phyloP scores from a whole-genome alignment of 1,140 invertebrate species.

The Caenorhabditis tropicalis region DNA sequence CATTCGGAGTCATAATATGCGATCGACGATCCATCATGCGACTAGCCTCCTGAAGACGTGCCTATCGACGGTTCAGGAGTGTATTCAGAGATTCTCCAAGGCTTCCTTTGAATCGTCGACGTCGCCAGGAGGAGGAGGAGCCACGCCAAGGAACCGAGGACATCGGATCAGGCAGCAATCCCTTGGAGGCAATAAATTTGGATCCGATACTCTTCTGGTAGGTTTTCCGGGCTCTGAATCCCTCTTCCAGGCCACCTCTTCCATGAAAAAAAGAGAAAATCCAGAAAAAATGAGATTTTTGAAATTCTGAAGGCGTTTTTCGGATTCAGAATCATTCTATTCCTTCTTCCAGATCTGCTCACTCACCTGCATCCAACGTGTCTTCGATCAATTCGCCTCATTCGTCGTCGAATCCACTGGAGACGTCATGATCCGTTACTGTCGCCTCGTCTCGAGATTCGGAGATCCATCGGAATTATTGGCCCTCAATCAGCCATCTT shows the following conservation, averaged over 20 bases:
- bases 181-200: constrained; percentile 46
- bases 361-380: constrained; percentile 55
- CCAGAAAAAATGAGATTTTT: too few relatives aligned
- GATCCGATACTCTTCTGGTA: constrained; percentile 39
- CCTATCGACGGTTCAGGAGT: constrained; percentile 48
- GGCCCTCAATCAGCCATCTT: neutral
- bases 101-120: neutral
- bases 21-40: constrained; percentile 55
- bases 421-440: constrained; percentile 36
- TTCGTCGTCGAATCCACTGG: constrained; percentile 51
- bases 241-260: too few relatives aligned
- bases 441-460: constrained; percentile 14
- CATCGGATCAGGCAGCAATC: constrained; percentile 52
- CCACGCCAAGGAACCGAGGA: neutral
- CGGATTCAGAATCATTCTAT: too few relatives aligned
- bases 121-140: neutral
- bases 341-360: constrained; percentile 55
- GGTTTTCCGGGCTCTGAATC: too few relatives aligned
- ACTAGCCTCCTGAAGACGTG: constrained; percentile 47
- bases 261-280: too few relatives aligned
- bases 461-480: neutral
- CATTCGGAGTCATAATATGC: constrained; percentile 57
- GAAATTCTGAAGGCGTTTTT: too few relatives aligned
- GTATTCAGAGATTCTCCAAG: constrained; percentile 12
- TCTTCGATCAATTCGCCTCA: constrained; percentile 55